Conservation (phyloP, 2,797 vertebrate genomes). For the Galago senegalensis region DNA sequence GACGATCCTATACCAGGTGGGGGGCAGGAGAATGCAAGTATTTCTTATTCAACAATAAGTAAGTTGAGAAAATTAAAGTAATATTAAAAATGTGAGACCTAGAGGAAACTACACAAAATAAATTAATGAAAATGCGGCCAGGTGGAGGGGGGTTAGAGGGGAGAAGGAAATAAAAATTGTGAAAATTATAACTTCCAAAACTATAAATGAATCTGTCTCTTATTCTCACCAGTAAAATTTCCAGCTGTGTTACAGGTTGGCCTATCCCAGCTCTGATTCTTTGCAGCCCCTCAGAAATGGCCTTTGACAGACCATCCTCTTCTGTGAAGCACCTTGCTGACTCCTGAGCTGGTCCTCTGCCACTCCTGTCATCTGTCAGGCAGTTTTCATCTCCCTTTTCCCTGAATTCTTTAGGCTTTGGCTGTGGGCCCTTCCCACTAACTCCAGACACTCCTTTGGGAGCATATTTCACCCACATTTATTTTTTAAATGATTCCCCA, state of each 20-base stretch:
- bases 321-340: background rate
- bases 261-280: background rate
- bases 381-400: background rate
- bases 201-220: background rate
- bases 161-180: background rate
- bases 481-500: background rate
- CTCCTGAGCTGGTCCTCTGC: background rate
- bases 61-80: background rate
- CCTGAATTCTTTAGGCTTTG: background rate
- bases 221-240: background rate
- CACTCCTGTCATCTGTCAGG: background rate
- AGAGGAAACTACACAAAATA: background rate
- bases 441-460: background rate
- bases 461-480: background rate
- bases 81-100: background rate
- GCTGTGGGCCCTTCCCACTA: background rate
- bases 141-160: background rate
- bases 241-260: background rate
- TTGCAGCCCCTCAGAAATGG: background rate
- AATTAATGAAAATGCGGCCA: background rate
- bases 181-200: background rate
- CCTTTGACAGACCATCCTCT: background rate
- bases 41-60: conserved; percentile 52
- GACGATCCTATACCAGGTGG: too few relatives aligned
- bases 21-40: background rate